Evolutionary conservation across 2,888 invertebrate genomes (phyloP), one percentile per base, ranked within the genome.

Genomic region (Agrotis puta): DNA sequence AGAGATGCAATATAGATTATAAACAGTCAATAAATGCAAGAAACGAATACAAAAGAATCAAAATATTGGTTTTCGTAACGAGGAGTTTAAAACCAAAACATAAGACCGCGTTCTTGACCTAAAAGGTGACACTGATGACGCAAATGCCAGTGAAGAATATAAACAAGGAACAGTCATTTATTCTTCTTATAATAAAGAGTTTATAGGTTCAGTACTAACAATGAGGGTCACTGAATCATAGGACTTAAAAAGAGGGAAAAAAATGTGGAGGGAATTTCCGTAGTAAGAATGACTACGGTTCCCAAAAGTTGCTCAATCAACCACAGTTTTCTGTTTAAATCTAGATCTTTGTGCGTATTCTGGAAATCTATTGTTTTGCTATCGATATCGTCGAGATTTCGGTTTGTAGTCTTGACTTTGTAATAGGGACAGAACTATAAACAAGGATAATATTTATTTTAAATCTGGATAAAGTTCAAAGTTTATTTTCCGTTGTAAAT

Each of bases 321-420:
- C 88, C 85, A 85, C 85, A 85, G 74, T 83, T 87, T 91, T 90
- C 88, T 82, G 75, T 85, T 84, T 86, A 86, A 86, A 70, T 70
- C 59, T 72, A 80, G 59, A 71, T 70, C 50, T 43, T 39, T 43
- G n/a, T 22, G 11, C 70, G 58, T 88, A 88, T 89, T 88, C 88
- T 84, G 66, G 66, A 65, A 45, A 14, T 11, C 1, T 43, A 16
- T 66, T 20, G 13, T 39, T 20, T 13, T 53, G 5, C 2, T n/a
- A 18, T 11, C 43, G 20, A 24, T 48, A 33, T 65, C 22, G 48
- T 20, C 11, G 1, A 11, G 63, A 13, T 33, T 47, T 6, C 20
- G 22, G 18, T n/a, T 54, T 0, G 13, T 1, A 14, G 33, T 7
- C 33, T 33, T 33, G 33, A 39, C 39, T 33, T 54, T 0, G 13